Conservation (phyloP, 1,140 invertebrate species). For the Coelopa frigida region DNA sequence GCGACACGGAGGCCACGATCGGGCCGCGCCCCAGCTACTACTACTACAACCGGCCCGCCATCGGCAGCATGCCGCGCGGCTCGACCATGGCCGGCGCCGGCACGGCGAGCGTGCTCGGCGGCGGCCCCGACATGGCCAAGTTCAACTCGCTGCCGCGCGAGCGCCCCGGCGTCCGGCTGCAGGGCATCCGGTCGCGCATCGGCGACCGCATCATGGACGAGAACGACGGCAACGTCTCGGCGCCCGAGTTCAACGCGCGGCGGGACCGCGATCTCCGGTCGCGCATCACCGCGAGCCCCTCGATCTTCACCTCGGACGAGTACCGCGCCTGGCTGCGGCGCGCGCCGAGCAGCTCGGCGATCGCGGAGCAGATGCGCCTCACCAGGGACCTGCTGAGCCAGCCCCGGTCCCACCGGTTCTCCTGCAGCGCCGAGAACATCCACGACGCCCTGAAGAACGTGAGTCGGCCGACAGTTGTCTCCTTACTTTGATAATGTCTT, state of each 20-base stretch:
- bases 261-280: conserved; percentile 48
- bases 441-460: conserved; percentile 72
- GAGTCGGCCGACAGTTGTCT: conserved; percentile 30
- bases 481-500: neutral
- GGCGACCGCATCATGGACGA: conserved; percentile 59
- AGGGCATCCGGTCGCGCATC: conserved; percentile 36
- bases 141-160: conserved; percentile 70
- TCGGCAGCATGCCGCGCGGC: conserved; percentile 47
- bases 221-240: conserved; percentile 72
- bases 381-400: conserved; percentile 57
- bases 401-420: conserved; percentile 66
- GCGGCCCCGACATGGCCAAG: conserved; percentile 46
- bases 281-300: conserved; percentile 39
- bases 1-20: conserved; percentile 86
- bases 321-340: conserved; percentile 82
- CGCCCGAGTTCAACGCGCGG: conserved; percentile 67
- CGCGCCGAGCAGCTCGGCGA: conserved; percentile 84
- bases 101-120: conserved; percentile 35
- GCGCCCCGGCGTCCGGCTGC: conserved; percentile 50
- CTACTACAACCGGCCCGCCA: conserved; percentile 54
- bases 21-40: conserved; percentile 71
- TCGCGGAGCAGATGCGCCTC: conserved; percentile 80
- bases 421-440: conserved; percentile 84
- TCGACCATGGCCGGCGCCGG: conserved; percentile 44
- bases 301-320: conserved; percentile 83